Evolutionary conservation across 2,888 invertebrate species (phyloP).

Genomic region (Ptychoptera albimana): DNA sequence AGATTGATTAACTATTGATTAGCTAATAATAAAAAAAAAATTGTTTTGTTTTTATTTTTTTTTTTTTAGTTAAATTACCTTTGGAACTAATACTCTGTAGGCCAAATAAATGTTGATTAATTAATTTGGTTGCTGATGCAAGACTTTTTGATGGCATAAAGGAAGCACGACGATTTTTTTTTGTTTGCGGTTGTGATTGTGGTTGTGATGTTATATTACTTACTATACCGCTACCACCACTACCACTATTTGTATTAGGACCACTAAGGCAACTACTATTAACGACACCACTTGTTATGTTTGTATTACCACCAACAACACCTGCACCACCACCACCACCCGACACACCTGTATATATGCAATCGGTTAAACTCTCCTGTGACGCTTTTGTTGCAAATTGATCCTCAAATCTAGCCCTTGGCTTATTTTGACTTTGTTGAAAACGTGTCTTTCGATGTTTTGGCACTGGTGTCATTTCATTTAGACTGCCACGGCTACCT

Average conservation of each 20-base stretch:
- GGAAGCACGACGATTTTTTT: conserved; percentile 32
- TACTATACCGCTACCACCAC: not conserved
- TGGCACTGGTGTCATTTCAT: conserved; percentile 46
- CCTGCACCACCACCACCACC: not conserved
- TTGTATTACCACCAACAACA: not conserved
- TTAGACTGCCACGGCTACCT: conserved; percentile 38
- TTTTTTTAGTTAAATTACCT: conserved; percentile 16
- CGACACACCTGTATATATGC: conserved; percentile 4
- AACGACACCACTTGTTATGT: not conserved
- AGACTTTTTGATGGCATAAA: conserved; percentile 47
- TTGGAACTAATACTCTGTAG: conserved; percentile 34
- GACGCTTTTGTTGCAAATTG: conserved; percentile 29
- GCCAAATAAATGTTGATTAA: conserved; percentile 59
- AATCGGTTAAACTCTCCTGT: conserved; percentile 35
- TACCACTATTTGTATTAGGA: not conserved
- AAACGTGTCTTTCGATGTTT: conserved; percentile 77
- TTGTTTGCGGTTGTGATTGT: not conserved
- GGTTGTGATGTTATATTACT: not conserved
- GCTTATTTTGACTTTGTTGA: conserved; percentile 43
- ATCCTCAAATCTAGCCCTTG: conserved; percentile 33
- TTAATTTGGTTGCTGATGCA: conserved; percentile 52
- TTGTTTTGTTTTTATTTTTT: too few species aligned
- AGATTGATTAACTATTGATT: conserved; percentile 7
- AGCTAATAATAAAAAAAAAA: not conserved
- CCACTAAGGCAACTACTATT: not conserved